A percentile compares a stretch with the other conserved stretches of the same genome.
Conservation (phyloP, 1,140 invertebrate genomes). For the Tetragnatha versicolor region DNA sequence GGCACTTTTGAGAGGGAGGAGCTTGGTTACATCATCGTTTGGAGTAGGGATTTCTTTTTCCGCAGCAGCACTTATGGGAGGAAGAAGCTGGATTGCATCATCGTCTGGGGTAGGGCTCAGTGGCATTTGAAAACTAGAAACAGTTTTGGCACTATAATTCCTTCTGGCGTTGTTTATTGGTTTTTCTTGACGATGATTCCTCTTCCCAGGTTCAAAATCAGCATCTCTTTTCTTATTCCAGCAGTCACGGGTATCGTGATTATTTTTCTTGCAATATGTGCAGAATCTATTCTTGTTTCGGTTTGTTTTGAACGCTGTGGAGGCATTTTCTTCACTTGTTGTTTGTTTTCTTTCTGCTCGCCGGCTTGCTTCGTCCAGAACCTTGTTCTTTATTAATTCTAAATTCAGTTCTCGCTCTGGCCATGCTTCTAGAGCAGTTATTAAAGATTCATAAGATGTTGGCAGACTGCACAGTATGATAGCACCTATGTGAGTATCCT, state of each 20-base stretch:
- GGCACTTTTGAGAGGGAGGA: neutral
- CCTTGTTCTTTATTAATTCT: neutral
- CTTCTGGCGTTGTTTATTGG: too few relatives aligned
- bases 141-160: neutral
- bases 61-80: neutral
- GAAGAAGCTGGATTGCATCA: neutral
- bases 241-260: neutral
- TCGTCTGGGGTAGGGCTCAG: neutral
- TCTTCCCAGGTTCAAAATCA: too few relatives aligned
- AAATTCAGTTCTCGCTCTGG: neutral
- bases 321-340: neutral
- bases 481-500: neutral
- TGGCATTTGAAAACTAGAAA: neutral
- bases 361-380: neutral
- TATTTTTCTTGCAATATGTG: conserved; percentile 5
- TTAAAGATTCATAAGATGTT: neutral
- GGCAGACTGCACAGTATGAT: neutral
- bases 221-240: neutral
- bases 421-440: conserved; percentile 7
- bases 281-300: neutral
- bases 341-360: neutral
- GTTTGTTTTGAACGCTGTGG: neutral
- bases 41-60: neutral
- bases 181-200: too few relatives aligned
- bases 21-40: neutral